A percentile compares a stretch with the other conserved stretches of the same genome.
phyloP scores from a whole-genome alignment of 2,113 vertebrate genomes.

The Plotosus lineatus region DNA sequence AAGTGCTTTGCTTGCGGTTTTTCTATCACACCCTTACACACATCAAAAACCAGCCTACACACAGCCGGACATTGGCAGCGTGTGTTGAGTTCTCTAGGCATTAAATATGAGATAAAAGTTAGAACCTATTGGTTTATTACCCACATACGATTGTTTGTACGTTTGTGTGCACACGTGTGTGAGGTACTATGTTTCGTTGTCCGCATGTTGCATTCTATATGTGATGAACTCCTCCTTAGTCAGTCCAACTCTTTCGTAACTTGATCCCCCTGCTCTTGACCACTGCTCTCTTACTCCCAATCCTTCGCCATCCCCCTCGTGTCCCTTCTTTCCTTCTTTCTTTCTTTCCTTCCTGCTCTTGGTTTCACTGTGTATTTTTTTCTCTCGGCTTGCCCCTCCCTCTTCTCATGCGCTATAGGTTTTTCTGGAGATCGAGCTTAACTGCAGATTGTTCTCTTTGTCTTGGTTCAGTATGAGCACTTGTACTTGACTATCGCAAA shows the following conservation, averaged over 20 bases:
- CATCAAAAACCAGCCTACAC: background rate
- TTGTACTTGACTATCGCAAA: background rate
- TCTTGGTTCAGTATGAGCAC: background rate
- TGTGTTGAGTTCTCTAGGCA: background rate
- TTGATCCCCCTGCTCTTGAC: constrained; percentile 12
- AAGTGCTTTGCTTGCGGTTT: background rate
- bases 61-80: background rate
- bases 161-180: background rate
- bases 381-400: constrained; percentile 27
- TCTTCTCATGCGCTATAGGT: constrained; percentile 15
- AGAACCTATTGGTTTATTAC: background rate
- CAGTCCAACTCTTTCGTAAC: constrained; percentile 19
- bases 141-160: background rate
- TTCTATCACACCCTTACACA: background rate
- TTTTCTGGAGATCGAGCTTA: constrained; percentile 26
- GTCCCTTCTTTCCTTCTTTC: background rate
- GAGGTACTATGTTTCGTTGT: background rate
- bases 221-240: background rate
- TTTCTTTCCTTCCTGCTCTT: background rate
- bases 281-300: constrained; percentile 5
- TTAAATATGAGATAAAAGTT: background rate
- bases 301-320: background rate
- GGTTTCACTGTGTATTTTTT: constrained; percentile 25
- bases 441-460: constrained; percentile 20
- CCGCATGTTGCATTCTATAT: background rate